Percentiles rank a stretch among this genome's conserved stretches.
phyloP scores from a whole-genome alignment of 2,113 vertebrate species.

The Paratilapia polleni region DNA sequence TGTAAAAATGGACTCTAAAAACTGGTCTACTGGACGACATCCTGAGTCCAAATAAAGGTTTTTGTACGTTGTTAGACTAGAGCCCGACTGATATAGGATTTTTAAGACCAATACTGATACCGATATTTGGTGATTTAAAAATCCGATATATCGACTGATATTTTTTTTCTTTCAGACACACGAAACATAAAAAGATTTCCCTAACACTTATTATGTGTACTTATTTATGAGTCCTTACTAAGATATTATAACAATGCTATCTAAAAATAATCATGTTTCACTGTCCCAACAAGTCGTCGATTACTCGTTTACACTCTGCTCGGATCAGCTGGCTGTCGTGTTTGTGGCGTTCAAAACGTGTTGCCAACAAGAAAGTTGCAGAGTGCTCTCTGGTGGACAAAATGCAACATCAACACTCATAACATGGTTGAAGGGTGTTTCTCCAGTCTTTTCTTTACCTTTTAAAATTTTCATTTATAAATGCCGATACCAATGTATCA shows the following conservation, averaged over 20 bases:
- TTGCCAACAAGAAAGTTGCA: neutral
- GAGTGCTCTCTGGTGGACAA: neutral
- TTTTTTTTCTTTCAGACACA: neutral
- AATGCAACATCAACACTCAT: too few species aligned
- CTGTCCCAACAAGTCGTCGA: neutral
- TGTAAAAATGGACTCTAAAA: too few species aligned
- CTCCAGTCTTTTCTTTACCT: neutral
- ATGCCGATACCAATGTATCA: neutral
- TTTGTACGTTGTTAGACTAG: neutral
- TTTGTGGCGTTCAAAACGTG: neutral
- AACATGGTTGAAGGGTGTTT: neutral
- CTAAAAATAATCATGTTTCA: neutral
- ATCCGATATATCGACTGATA: rapidly evolving
- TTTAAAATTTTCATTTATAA: neutral
- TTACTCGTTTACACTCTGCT: neutral
- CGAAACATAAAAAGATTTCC: neutral
- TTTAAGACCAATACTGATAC: neutral
- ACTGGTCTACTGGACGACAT: too few species aligned
- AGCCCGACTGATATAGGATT: neutral
- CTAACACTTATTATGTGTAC: neutral
- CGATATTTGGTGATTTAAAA: neutral
- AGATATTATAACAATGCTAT: neutral
- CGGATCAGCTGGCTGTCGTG: neutral
- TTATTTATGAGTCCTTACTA: neutral
- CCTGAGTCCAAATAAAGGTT: neutral